Conservation (phyloP, 2,797 vertebrate species). For the Anguilla megastoma region DNA sequence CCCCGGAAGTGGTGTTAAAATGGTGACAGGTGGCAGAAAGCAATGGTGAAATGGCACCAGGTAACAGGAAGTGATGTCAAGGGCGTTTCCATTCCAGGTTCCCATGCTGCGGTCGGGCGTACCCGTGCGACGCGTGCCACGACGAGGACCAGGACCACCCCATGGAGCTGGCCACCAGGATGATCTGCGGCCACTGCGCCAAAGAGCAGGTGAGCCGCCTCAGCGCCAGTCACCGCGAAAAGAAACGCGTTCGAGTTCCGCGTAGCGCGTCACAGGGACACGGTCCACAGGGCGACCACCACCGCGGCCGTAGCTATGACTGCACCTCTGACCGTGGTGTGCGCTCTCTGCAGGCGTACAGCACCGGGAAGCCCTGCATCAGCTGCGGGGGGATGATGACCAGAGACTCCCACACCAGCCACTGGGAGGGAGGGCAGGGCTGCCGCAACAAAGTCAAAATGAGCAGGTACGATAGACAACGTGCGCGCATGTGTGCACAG, state of each 20-base stretch:
- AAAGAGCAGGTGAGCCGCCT: slow-evolving; percentile 75
- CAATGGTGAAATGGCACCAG: neutral
- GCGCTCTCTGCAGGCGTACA: slow-evolving; percentile 62
- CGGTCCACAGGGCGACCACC: neutral
- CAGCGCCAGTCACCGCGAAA: neutral
- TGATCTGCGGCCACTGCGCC: slow-evolving; percentile 81
- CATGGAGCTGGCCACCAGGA: slow-evolving; percentile 80
- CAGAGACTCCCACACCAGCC: slow-evolving; percentile 61
- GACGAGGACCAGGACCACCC: slow-evolving; percentile 78
- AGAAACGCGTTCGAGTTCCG: neutral
- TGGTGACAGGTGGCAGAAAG: neutral
- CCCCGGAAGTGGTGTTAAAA: neutral
- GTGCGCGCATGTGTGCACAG: neutral
- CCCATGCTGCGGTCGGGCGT: slow-evolving; percentile 78
- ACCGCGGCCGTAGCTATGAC: neutral
- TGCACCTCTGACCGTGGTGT: neutral
- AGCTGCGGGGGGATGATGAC: slow-evolving; percentile 78
- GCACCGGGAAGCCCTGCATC: slow-evolving; percentile 72
- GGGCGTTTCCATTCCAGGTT: slow-evolving; percentile 58
- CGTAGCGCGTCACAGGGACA: neutral
- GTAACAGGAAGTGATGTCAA: neutral
- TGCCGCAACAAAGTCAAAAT: slow-evolving; percentile 79
- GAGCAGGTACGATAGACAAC: slow-evolving; percentile 63
- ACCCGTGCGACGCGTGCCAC: slow-evolving; percentile 79
- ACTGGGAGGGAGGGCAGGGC: slow-evolving; percentile 82